Evolutionary conservation across 2,888 invertebrate genomes (phyloP), one percentile per base, ranked within the genome.

Genomic region (Meta bourneti): DNA sequence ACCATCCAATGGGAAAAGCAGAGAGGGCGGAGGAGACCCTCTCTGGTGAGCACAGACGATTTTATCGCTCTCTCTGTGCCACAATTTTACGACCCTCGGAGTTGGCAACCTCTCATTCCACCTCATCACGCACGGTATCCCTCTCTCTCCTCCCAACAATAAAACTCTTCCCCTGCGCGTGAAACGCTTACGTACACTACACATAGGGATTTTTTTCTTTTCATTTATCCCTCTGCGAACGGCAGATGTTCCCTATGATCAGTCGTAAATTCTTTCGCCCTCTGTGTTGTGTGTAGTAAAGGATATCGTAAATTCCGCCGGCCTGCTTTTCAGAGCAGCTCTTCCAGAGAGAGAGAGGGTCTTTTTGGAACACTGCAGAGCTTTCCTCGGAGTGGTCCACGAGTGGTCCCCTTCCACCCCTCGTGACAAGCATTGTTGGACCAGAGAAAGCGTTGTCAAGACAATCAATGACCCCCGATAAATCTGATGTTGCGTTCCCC

Each of bases 231-330:
- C 51, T 69, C n/a, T 20, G 48, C 51, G 84, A 54, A 20, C 49
- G 54, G 85, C 85, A 85, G 85, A 85, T 85, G 85, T 78, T 85
- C 77, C 52, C 85, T 69, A 78, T 75, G 51, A 83, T 74, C 83
- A 19, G 69, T 85, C 85, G 85, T 85, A 85, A 85, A 85, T 77
- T 78, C 77, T 34, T 61, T 9, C 54, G 72, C 72, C 34, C 83
- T 70, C 81, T 52, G 52, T 61, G 83, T 83, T 69, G 72, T 19
- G 19, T 9, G 72, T 72, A 72, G 20, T 34, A 83, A 83, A 72
- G 83, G 51, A n/a, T 7, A 85, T 85, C 85, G 85, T 85, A 85
- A 85, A 85, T 85, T 85, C 85, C 77, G 77, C 34, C 54, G 48
- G 71, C 72, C 34, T 19, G 11, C 19, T 34, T 34, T 34, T 34